Conservation (phyloP, 1,140 invertebrate genomes). For the Drosophila sp. region DNA sequence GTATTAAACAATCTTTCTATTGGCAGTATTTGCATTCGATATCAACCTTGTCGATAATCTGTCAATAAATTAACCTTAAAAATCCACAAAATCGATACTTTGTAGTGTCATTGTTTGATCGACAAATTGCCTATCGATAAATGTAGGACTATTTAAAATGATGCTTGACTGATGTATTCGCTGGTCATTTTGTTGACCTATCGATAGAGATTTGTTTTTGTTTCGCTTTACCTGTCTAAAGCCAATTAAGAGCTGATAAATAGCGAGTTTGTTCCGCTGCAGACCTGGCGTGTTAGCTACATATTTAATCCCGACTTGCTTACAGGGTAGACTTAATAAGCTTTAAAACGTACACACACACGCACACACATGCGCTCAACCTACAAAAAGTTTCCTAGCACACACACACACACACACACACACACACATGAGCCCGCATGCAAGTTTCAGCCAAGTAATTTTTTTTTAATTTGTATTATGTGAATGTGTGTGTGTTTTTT, state of each 20-base stretch:
- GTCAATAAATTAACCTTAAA: no score
- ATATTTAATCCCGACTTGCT: slow-evolving; percentile 23
- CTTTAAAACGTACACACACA: slow-evolving; percentile 20
- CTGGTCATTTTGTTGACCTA: background rate
- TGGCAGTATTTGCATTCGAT: no score
- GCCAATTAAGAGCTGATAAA: slow-evolving; percentile 23
- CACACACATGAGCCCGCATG: slow-evolving; percentile 52
- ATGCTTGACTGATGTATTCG: no score
- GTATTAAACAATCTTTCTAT: no score
- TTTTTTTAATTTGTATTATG: slow-evolving; percentile 52
- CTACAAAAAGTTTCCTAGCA: slow-evolving; percentile 33
- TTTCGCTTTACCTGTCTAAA: background rate
- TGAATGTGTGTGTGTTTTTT: slow-evolving; percentile 12
- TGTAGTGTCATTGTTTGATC: no score
- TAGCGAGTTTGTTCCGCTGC: slow-evolving; percentile 24
- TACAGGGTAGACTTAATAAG: slow-evolving; percentile 40
- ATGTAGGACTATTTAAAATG: no score
- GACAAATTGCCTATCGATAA: no score
- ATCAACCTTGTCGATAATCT: no score
- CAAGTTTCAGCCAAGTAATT: slow-evolving; percentile 56
- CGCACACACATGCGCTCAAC: slow-evolving; percentile 24
- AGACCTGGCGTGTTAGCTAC: background rate
- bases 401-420: slow-evolving; percentile 19
- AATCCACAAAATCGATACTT: no score
- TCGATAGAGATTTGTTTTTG: slow-evolving; percentile 1